These are phyloP conservation scores for Chlorospingus flavigularis DNA, from an alignment of 2,797 vertebrate genomes.

Conservation along the genomic window DNA sequence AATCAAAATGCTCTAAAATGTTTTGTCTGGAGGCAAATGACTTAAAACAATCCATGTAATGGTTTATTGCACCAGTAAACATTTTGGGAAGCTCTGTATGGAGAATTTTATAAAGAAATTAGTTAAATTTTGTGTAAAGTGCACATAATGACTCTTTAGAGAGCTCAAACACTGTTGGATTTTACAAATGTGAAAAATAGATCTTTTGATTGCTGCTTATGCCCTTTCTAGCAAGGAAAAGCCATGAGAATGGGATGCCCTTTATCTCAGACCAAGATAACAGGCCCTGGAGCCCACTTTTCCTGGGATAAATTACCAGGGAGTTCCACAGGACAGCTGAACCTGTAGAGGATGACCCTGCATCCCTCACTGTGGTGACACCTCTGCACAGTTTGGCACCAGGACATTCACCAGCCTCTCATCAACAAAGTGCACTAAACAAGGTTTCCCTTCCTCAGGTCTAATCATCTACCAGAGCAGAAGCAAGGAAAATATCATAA, in stretches of 20 bases:
- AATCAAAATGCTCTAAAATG: constrained; percentile 52
- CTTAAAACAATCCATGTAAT: constrained; percentile 22
- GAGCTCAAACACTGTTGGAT: neutral
- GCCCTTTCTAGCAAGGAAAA: neutral
- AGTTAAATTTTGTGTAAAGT: constrained; percentile 51
- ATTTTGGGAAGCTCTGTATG: constrained; percentile 16
- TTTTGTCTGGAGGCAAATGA: constrained; percentile 65
- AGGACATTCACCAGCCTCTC: neutral
- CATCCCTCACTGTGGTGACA: neutral
- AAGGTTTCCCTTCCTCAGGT: neutral
- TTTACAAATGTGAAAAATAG: constrained; percentile 49
- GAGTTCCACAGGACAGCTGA: neutral
- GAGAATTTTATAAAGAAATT: constrained; percentile 54
- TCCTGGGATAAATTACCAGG: neutral
- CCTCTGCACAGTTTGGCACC: neutral
- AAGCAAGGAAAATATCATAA: neutral
- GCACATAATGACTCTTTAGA: neutral
- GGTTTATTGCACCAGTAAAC: constrained; percentile 54
- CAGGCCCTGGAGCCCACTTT: neutral
- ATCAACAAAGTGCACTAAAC: neutral
- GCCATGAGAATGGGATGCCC: neutral
- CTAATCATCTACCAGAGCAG: neutral
- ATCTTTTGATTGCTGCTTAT: neutral
- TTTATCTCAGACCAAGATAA: neutral
- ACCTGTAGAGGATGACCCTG: rapidly evolving